Conservation (phyloP, 2,797 vertebrate species). For the Notamacropus eugenii region DNA sequence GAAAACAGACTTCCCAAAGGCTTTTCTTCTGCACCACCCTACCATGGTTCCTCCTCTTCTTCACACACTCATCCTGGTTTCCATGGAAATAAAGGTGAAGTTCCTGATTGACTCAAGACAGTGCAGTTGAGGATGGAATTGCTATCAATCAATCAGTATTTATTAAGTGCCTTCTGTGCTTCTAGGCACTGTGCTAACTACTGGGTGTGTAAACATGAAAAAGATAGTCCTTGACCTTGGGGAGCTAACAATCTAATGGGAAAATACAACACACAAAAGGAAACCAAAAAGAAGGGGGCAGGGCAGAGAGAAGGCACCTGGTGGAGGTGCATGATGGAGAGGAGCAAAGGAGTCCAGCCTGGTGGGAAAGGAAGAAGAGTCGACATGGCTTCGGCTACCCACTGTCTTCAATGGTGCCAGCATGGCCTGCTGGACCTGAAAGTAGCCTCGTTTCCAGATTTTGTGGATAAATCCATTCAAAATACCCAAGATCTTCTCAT, state of each 20-base stretch:
- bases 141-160: not conserved
- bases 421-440: not conserved
- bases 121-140: not conserved
- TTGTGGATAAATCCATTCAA: not conserved
- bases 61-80: not conserved
- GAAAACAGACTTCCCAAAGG: not conserved
- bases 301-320: not conserved
- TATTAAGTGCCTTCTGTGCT: not conserved
- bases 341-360: not conserved
- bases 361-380: not conserved
- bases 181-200: not conserved
- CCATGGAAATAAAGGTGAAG: not conserved
- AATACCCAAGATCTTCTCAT: no score
- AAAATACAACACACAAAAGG: not conserved
- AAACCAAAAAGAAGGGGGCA: not conserved
- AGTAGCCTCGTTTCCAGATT: not conserved
- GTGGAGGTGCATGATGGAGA: not conserved
- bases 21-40: not conserved
- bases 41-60: accelerated
- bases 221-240: not conserved
- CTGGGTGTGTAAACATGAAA: not conserved
- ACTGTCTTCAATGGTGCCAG: not conserved
- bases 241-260: not conserved
- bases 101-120: not conserved
- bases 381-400: not conserved